These are phyloP conservation scores for Cepaea nemoralis DNA, from an alignment of 1,140 invertebrate species.

Conservation along the genomic window DNA sequence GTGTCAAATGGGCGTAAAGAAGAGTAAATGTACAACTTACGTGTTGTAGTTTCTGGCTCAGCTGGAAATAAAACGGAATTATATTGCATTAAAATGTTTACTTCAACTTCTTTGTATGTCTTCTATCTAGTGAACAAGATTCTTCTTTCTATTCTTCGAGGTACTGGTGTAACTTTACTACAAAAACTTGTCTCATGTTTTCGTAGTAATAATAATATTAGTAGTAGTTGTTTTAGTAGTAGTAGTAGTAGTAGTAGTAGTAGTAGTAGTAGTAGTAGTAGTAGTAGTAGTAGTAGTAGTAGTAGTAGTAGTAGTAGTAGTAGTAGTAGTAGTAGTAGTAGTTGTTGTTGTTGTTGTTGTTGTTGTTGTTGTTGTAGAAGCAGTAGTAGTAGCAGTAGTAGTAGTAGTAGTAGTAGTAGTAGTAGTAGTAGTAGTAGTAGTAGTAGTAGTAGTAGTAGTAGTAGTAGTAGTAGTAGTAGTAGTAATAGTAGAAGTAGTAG, in stretches of 20 bases:
- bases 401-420: background rate
- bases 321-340: slow-evolving; percentile 20
- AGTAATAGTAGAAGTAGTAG: background rate
- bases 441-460: slow-evolving; percentile 21
- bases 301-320: slow-evolving; percentile 18
- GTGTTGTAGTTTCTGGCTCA: no score
- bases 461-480: slow-evolving; percentile 16
- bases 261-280: slow-evolving; percentile 25
- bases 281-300: slow-evolving; percentile 25
- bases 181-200: no score
- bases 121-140: no score
- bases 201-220: slow-evolving; percentile 25
- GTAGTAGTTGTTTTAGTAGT: background rate
- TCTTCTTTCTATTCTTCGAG: no score
- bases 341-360: no score
- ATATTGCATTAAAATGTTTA: no score
- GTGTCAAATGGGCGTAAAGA: slow-evolving; percentile 24
- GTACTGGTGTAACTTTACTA: no score
- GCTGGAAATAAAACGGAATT: no score
- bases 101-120: no score
- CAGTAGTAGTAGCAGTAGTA: no score
- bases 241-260: slow-evolving; percentile 27
- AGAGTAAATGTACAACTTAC: no score
- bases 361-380: no score
- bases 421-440: slow-evolving; percentile 21